A percentile compares a stretch with the other conserved stretches of the same genome.
Evolutionary conservation across 2,888 invertebrate species (phyloP).

Genomic region (Lysandra coridon): DNA sequence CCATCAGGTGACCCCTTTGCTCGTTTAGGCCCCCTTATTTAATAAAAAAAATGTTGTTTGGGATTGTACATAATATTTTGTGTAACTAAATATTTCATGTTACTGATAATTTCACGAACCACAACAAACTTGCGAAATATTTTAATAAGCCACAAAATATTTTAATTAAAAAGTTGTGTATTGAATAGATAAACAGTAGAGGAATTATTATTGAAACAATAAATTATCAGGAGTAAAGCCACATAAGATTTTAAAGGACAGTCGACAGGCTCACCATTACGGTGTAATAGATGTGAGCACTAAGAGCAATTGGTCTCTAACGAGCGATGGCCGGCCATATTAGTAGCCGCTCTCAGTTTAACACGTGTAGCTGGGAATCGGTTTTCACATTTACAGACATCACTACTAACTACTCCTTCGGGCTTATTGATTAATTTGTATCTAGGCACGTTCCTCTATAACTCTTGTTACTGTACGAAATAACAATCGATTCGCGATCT

Average conservation of each 20-base stretch:
- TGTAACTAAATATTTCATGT: too few species aligned
- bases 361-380: conserved; percentile 10
- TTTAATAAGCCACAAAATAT: neutral
- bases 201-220: neutral
- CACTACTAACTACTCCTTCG: conserved; percentile 12
- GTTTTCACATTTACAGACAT: conserved; percentile 13
- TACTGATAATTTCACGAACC: too few species aligned
- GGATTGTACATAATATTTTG: too few species aligned
- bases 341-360: conserved; percentile 20
- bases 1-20: too few species aligned
- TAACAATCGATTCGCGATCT: neutral
- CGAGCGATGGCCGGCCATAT: conserved; percentile 25
- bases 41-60: too few species aligned
- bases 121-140: too few species aligned
- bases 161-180: neutral
- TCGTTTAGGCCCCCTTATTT: too few species aligned
- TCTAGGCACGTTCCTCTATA: neutral
- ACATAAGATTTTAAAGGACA: conserved; percentile 14
- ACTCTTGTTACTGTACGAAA: neutral
- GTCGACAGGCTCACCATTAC: conserved; percentile 19
- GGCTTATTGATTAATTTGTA: conserved; percentile 16
- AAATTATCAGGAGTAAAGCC: conserved; percentile 1
- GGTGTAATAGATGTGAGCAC: conserved; percentile 17
- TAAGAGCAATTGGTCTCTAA: conserved; percentile 28
- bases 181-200: neutral